phyloP scores from a whole-genome alignment of 1,140 invertebrate genomes.

The Cardiocondyla obscurior region DNA sequence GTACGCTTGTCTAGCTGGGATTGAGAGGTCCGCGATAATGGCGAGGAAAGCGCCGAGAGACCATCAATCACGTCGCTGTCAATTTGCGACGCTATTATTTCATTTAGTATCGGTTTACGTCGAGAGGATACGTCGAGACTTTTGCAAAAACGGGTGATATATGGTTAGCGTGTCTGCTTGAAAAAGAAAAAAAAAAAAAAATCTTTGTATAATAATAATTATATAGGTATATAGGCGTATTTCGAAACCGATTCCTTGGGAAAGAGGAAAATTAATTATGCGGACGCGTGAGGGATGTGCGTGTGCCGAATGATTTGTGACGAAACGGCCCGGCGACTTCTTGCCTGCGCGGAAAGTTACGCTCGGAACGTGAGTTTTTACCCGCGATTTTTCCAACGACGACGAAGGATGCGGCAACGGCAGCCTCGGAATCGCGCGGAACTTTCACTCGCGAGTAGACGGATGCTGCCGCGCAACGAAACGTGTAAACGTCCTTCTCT shows the following conservation, averaged over 20 bases:
- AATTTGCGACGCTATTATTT: constrained; percentile 28
- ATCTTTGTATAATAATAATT: neutral
- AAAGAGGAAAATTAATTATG: neutral
- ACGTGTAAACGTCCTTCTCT: constrained; percentile 24
- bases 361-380: constrained; percentile 18
- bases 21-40: constrained; percentile 37
- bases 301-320: neutral
- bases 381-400: constrained; percentile 46
- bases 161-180: neutral
- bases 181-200: neutral
- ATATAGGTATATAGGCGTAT: neutral
- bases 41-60: constrained; percentile 6
- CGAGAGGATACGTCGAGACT: neutral
- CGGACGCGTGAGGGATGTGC: neutral
- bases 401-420: neutral
- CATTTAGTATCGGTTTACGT: constrained; percentile 6
- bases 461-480: neutral
- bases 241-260: neutral
- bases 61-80: constrained; percentile 26
- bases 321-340: neutral
- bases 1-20: constrained; percentile 30
- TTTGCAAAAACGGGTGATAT: neutral
- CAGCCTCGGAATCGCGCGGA: constrained; percentile 20
- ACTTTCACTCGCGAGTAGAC: constrained; percentile 59
- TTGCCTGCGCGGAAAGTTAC: constrained; percentile 22